These are phyloP conservation scores for Neoascia interrupta DNA, from an alignment of 2,888 invertebrate species.

Conservation along the genomic window DNA sequence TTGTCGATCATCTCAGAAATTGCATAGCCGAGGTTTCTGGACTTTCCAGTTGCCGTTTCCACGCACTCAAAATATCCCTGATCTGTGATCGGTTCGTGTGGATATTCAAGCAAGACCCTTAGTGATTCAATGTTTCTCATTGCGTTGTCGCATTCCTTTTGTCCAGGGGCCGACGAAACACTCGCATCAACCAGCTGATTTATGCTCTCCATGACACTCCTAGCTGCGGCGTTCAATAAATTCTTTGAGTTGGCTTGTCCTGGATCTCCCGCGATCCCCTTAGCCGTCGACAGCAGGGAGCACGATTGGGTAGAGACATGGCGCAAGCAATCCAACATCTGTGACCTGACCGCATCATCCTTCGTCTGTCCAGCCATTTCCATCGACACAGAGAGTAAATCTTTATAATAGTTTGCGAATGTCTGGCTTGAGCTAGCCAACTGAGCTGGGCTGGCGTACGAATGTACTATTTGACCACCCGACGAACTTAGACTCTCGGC, in stretches of 20 bases:
- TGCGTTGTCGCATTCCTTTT: constrained; percentile 98
- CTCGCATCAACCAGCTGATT: constrained; percentile 88
- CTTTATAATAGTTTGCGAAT: constrained; percentile 89
- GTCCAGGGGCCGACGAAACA: constrained; percentile 94
- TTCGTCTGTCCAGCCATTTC: constrained; percentile 92
- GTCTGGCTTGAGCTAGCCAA: constrained; percentile 88
- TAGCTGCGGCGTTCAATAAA: constrained; percentile 91
- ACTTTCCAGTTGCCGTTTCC: constrained; percentile 93
- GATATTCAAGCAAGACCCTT: constrained; percentile 89
- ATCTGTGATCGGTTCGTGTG: constrained; percentile 92
- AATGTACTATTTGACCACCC: constrained; percentile 89
- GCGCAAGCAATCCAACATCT: constrained; percentile 92
- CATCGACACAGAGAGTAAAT: constrained; percentile 88
- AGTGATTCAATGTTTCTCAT: constrained; percentile 94
- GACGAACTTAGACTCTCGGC: constrained; percentile 92
- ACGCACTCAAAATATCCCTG: constrained; percentile 96
- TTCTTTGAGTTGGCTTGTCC: constrained; percentile 94
- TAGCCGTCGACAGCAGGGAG: constrained; percentile 91
- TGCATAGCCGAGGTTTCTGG: constrained; percentile 90
- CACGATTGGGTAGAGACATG: constrained; percentile 93
- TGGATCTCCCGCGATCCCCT: constrained; percentile 93
- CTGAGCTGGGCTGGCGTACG: constrained; percentile 85
- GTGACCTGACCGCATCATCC: constrained; percentile 87
- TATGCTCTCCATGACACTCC: constrained; percentile 95
- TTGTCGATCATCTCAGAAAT: constrained; percentile 97